Conservation (phyloP, 2,888 invertebrate species). For the Eilema griseolum region DNA sequence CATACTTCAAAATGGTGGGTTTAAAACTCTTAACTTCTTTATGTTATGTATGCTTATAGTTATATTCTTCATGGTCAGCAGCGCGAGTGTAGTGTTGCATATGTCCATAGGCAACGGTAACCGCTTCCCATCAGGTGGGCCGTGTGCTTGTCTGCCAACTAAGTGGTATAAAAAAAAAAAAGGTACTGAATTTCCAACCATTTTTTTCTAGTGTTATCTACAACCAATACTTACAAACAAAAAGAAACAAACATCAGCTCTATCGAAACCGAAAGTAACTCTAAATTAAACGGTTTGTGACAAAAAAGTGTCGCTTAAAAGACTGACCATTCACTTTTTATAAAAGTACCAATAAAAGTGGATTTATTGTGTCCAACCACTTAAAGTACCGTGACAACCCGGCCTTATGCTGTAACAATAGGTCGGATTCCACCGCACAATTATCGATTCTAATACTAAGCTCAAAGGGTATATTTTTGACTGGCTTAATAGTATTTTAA, state of each 20-base stretch:
- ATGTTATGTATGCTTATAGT: too few relatives aligned
- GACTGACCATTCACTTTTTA: conserved; percentile 66
- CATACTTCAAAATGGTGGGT: too few relatives aligned
- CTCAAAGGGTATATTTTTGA: conserved; percentile 30
- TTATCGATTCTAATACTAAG: not conserved
- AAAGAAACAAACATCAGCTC: conserved; percentile 6
- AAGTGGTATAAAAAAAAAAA: not conserved
- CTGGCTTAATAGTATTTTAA: conserved; percentile 44
- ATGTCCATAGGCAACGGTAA: too few relatives aligned
- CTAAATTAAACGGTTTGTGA: conserved; percentile 40
- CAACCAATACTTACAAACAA: not conserved
- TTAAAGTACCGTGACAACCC: conserved; percentile 64
- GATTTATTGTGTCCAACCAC: conserved; percentile 80
- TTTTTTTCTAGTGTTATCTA: not conserved
- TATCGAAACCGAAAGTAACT: conserved; percentile 30
- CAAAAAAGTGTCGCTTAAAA: conserved; percentile 57
- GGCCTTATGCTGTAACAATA: conserved; percentile 34
- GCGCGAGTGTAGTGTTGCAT: too few relatives aligned
- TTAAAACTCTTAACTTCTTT: too few relatives aligned
- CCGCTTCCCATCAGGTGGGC: too few relatives aligned
- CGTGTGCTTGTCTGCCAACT: too few relatives aligned
- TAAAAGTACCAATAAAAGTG: conserved; percentile 73
- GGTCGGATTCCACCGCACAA: not conserved
- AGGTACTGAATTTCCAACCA: not conserved
- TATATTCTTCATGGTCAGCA: too few relatives aligned